phyloP scores from a whole-genome alignment of 2,888 invertebrate genomes.

The Resseliella maxima region DNA sequence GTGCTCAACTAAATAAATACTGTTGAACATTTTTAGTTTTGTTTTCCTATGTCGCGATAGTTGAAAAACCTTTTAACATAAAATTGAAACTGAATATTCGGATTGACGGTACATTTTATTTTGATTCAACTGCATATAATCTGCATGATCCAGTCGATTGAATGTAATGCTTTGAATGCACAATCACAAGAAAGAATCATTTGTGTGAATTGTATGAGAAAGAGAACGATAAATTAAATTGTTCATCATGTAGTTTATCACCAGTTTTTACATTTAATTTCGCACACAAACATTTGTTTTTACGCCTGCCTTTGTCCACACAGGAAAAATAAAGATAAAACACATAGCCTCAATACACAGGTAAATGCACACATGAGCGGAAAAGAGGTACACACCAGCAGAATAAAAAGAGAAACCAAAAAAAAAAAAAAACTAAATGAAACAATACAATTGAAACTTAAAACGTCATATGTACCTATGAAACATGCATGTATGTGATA shows the following conservation, averaged over 20 bases:
- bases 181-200: neutral
- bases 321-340: slow-evolving; percentile 18
- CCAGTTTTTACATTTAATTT: slow-evolving; percentile 33
- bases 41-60: no score
- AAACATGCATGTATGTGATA: neutral
- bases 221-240: neutral
- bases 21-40: no score
- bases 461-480: slow-evolving; percentile 29
- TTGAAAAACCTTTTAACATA: no score
- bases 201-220: neutral
- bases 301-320: slow-evolving; percentile 21
- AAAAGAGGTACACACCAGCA: neutral
- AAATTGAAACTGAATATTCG: neutral
- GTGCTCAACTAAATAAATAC: no score
- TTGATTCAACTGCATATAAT: neutral
- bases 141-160: neutral
- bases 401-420: neutral
- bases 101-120: neutral
- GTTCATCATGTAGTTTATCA: slow-evolving; percentile 20
- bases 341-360: slow-evolving; percentile 10
- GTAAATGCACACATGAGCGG: neutral
- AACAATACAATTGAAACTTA: neutral
- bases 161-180: neutral
- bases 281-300: slow-evolving; percentile 45
- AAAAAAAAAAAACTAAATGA: neutral